phyloP scores from a whole-genome alignment of 2,113 vertebrate species.

The Gymnocephalus cernua region DNA sequence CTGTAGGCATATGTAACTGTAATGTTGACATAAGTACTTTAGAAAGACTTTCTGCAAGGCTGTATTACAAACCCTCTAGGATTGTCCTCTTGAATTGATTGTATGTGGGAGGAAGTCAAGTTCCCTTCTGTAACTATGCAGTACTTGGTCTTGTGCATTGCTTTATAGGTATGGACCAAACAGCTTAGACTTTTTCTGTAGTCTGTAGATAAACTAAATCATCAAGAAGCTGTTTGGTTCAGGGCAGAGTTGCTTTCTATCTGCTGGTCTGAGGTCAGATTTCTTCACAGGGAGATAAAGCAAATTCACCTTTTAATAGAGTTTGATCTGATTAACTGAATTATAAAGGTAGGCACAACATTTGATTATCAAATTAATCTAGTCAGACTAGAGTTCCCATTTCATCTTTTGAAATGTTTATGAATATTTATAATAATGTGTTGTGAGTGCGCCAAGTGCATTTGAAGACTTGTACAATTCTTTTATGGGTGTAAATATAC shows the following conservation, averaged over 20 bases:
- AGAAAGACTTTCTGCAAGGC: constrained; percentile 31
- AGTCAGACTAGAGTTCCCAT: constrained; percentile 34
- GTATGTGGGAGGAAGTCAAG: constrained; percentile 49
- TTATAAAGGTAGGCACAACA: constrained; percentile 55
- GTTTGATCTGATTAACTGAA: constrained; percentile 22
- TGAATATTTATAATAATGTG: constrained; percentile 83
- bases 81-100: constrained; percentile 64
- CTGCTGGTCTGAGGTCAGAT: neutral
- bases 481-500: constrained; percentile 88
- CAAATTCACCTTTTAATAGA: constrained; percentile 11
- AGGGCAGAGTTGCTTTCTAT: neutral
- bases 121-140: constrained; percentile 76
- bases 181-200: constrained; percentile 45
- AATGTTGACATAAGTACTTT: constrained; percentile 36
- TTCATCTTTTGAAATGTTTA: constrained; percentile 60
- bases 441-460: constrained; percentile 64
- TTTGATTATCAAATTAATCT: constrained; percentile 65
- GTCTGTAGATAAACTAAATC: constrained; percentile 33
- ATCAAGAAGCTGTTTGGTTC: constrained; percentile 39
- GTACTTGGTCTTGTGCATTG: constrained; percentile 56
- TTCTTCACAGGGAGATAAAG: neutral
- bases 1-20: constrained; percentile 42
- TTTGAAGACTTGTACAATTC: constrained; percentile 85
- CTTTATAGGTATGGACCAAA: constrained; percentile 58
- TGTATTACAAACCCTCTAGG: constrained; percentile 39